These are phyloP conservation scores for Mellilla xanthometata DNA, from an alignment of 2,888 invertebrate genomes.

Conservation along the genomic window DNA sequence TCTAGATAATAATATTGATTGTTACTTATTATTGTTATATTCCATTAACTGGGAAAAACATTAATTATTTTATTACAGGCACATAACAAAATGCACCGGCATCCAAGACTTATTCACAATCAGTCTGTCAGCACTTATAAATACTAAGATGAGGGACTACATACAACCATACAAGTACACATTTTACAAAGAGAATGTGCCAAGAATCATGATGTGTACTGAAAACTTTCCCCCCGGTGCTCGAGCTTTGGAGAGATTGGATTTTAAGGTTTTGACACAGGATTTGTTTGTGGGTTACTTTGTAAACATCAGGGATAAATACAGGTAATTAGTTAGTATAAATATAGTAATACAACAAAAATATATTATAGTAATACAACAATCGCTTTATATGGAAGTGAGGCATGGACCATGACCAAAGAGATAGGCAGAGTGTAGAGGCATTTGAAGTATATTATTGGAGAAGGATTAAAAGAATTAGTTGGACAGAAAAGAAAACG, in stretches of 20 bases:
- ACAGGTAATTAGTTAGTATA: no score
- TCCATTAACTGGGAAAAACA: no score
- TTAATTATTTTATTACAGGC: slow-evolving; percentile 41
- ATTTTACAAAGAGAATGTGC: slow-evolving; percentile 36
- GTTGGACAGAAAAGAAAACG: no score
- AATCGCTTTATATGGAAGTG: no score
- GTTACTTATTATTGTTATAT: no score
- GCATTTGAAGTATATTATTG: no score
- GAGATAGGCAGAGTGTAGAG: no score
- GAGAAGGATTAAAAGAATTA: no score
- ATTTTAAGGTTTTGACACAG: slow-evolving; percentile 39
- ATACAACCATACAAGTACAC: slow-evolving; percentile 27
- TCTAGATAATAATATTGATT: no score
- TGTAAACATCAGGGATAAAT: slow-evolving; percentile 10
- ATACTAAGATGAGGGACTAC: slow-evolving; percentile 18
- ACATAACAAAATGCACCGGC: slow-evolving; percentile 47
- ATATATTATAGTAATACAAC: no score
- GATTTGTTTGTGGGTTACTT: slow-evolving; percentile 35
- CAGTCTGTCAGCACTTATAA: slow-evolving; percentile 42
- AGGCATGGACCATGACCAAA: no score
- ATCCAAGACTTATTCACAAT: slow-evolving; percentile 50
- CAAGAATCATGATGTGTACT: slow-evolving; percentile 51
- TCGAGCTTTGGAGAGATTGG: slow-evolving; percentile 43
- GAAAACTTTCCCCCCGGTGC: slow-evolving; percentile 64
- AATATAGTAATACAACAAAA: no score